Conservation (phyloP, 2,797 vertebrate genomes). For the Sparus aurata region DNA sequence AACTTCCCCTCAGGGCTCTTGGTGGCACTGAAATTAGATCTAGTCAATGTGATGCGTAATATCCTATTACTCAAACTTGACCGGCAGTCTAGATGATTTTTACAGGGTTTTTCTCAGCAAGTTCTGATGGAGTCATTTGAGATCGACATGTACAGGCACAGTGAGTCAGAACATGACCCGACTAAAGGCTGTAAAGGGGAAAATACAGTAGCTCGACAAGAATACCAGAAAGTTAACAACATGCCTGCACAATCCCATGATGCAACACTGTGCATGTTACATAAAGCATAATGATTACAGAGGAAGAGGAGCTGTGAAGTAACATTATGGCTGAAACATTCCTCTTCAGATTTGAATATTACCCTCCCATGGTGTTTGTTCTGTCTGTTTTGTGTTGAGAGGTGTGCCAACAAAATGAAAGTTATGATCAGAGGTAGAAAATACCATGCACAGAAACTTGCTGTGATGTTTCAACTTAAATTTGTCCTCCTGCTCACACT, state of each 20-base stretch:
- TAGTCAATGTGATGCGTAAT: conserved; percentile 36
- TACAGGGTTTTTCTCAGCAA: background rate
- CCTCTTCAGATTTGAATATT: background rate
- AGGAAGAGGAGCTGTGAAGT: conserved; percentile 17
- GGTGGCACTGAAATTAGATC: conserved; percentile 41
- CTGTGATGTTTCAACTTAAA: background rate
- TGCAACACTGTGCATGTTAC: conserved; percentile 18
- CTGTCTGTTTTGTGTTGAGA: background rate
- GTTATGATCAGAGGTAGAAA: conserved; percentile 18
- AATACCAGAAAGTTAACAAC: background rate
- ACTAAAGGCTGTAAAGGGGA: background rate
- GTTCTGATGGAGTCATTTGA: conserved; percentile 21
- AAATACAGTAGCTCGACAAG: conserved; percentile 3
- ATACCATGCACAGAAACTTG: background rate
- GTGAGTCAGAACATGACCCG: conserved; percentile 2
- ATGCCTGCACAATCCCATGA: conserved; percentile 29
- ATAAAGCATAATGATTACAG: conserved; percentile 14
- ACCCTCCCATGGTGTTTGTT: background rate
- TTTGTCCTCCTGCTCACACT: conserved; percentile 15
- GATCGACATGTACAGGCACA: conserved; percentile 16
- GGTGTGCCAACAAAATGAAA: conserved; percentile 10
- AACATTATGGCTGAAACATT: background rate
- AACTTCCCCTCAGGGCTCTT: conserved; percentile 39
- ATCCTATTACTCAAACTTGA: conserved; percentile 41
- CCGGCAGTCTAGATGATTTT: background rate